phyloP scores from a whole-genome alignment of 2,113 vertebrate genomes.

The Xenus cinereus region DNA sequence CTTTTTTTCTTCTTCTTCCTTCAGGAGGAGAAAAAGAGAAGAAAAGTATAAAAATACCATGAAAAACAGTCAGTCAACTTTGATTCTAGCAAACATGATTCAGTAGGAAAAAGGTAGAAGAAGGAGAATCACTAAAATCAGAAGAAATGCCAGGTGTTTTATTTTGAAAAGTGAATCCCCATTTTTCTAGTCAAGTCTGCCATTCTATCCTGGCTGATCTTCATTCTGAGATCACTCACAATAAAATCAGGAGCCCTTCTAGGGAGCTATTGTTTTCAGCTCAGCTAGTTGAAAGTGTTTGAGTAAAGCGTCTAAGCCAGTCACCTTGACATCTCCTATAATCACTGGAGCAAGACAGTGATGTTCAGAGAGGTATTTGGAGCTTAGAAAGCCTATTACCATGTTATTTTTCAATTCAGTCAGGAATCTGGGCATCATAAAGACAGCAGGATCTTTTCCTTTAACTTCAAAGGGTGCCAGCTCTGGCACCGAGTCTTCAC shows the following conservation, averaged over 20 bases:
- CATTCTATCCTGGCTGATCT: neutral
- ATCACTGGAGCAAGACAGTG: neutral
- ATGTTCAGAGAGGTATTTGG: neutral
- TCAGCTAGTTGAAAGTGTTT: neutral
- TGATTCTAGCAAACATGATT: neutral
- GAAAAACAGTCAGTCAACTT: neutral
- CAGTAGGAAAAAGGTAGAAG: neutral
- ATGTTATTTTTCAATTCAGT: neutral
- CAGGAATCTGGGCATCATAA: neutral
- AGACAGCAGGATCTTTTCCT: neutral
- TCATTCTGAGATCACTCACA: neutral
- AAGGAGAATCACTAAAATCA: neutral
- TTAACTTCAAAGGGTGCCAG: conserved; percentile 11
- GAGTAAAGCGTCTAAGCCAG: neutral
- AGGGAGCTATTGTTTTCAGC: neutral
- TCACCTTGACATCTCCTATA: neutral
- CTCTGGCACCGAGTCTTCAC: neutral
- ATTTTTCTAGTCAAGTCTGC: neutral
- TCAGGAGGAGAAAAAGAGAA: neutral
- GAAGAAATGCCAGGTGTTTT: neutral
- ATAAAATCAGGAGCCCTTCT: neutral
- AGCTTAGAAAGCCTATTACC: neutral
- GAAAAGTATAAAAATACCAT: neutral
- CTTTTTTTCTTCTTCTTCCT: neutral
- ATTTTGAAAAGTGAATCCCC: neutral